These are phyloP conservation scores for Diplodus sargus DNA, from an alignment of 2,797 vertebrate genomes.

Conservation along the genomic window DNA sequence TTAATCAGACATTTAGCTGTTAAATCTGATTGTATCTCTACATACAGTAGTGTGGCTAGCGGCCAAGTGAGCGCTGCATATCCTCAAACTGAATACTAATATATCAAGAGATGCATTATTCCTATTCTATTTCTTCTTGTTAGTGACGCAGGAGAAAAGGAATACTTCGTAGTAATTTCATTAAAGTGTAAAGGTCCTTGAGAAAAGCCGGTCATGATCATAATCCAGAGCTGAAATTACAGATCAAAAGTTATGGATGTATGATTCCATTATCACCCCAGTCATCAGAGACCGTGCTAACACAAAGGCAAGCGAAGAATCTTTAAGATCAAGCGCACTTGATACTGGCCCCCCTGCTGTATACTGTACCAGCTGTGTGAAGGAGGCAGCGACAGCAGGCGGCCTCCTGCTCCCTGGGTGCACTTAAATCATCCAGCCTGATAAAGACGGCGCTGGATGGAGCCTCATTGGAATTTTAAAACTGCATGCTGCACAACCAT, in stretches of 20 bases:
- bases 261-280: conserved; percentile 29
- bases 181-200: conserved; percentile 27
- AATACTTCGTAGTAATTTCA: conserved; percentile 17
- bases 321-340: conserved; percentile 71
- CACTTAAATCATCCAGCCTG: conserved; percentile 73
- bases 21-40: conserved; percentile 38
- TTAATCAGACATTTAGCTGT: conserved; percentile 41
- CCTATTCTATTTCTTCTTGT: background rate
- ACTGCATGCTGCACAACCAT: conserved; percentile 52
- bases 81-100: conserved; percentile 31
- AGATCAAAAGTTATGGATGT: conserved; percentile 39
- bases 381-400: conserved; percentile 27
- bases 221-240: conserved; percentile 32
- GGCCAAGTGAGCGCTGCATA: conserved; percentile 32
- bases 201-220: conserved; percentile 17
- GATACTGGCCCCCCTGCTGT: conserved; percentile 37
- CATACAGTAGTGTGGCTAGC: conserved; percentile 8
- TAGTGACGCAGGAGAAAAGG: too few species aligned
- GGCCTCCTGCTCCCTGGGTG: conserved; percentile 53
- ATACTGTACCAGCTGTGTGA: conserved; percentile 25
- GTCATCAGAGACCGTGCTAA: conserved; percentile 26
- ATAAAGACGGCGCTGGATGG: conserved; percentile 59
- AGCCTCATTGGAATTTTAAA: conserved; percentile 79
- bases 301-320: conserved; percentile 54
- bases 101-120: conserved; percentile 17